A percentile compares a stretch with the other conserved stretches of the same genome.
phyloP scores from a whole-genome alignment of 1,140 invertebrate species.

The Mylabris phalerata region DNA sequence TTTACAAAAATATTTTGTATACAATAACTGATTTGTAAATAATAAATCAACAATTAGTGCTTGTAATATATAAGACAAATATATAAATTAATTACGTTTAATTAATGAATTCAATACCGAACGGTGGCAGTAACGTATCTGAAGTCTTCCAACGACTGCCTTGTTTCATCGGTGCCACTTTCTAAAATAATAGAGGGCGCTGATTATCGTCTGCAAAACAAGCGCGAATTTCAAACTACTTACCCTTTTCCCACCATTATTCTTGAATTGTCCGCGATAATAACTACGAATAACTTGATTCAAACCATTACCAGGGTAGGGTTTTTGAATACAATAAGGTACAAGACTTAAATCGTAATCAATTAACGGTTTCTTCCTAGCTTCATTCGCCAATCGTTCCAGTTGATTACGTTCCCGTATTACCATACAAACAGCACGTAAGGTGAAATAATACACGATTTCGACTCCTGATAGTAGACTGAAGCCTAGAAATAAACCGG shows the following conservation, averaged over 20 bases:
- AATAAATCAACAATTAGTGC: too few species aligned
- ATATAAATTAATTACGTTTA: slow-evolving; percentile 12
- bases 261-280: slow-evolving; percentile 4
- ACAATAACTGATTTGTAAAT: too few species aligned
- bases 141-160: slow-evolving; percentile 2
- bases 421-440: slow-evolving; percentile 58
- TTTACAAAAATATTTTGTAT: too few species aligned
- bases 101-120: slow-evolving; percentile 35
- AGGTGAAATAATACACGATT: slow-evolving; percentile 64
- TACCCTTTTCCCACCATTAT: background rate
- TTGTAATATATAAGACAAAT: background rate
- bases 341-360: slow-evolving; percentile 34
- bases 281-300: slow-evolving; percentile 20
- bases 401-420: slow-evolving; percentile 37
- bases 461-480: slow-evolving; percentile 65
- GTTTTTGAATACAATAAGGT: slow-evolving; percentile 32
- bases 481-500: slow-evolving; percentile 68
- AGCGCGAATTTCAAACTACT: background rate
- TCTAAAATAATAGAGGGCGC: slow-evolving; percentile 13
- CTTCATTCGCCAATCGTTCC: slow-evolving; percentile 6
- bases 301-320: slow-evolving; percentile 23
- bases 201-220: background rate
- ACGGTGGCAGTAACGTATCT: slow-evolving; percentile 28
- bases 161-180: slow-evolving; percentile 15
- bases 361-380: slow-evolving; percentile 20